These are phyloP conservation scores for Phoxinus phoxinus DNA, from an alignment of 2,113 vertebrate genomes.

Conservation along the genomic window DNA sequence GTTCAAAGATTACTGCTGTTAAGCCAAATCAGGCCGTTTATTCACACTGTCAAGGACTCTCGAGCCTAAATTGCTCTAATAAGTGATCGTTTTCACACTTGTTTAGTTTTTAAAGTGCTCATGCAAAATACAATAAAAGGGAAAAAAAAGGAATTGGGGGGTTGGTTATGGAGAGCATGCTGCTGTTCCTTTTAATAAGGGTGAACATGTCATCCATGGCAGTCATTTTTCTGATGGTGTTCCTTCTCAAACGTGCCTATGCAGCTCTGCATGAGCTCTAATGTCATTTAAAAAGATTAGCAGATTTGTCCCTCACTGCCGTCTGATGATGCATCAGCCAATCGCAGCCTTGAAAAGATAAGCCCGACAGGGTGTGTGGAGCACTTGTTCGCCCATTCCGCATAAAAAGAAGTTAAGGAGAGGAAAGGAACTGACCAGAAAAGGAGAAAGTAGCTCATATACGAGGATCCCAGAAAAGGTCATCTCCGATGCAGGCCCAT, in stretches of 20 bases:
- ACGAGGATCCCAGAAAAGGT: constrained; percentile 81
- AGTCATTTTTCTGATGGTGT: constrained; percentile 49
- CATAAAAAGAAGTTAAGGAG: not conserved
- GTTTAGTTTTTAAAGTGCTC: constrained; percentile 69
- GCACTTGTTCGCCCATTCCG: constrained; percentile 19
- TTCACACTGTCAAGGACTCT: constrained; percentile 58
- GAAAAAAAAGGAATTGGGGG: constrained; percentile 7
- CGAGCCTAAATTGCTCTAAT: constrained; percentile 65
- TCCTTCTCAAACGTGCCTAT: constrained; percentile 44
- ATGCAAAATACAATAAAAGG: constrained; percentile 59
- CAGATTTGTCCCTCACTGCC: constrained; percentile 60
- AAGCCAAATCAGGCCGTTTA: constrained; percentile 55
- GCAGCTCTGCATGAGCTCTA: constrained; percentile 45
- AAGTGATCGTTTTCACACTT: constrained; percentile 71
- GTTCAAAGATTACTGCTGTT: constrained; percentile 63
- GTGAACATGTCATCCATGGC: constrained; percentile 46
- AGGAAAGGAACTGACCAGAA: not conserved
- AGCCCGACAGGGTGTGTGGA: constrained; percentile 15
- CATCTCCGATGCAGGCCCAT: constrained; percentile 80
- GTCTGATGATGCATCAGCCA: constrained; percentile 38
- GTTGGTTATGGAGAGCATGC: constrained; percentile 23
- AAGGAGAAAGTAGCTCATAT: constrained; percentile 57
- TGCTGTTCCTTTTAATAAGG: constrained; percentile 50
- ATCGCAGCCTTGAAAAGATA: constrained; percentile 31
- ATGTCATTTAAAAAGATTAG: constrained; percentile 60